A percentile compares a stretch with the other conserved stretches of the same genome.
These are phyloP conservation scores for Nestor notabilis DNA, from an alignment of 2,113 vertebrate genomes.

Conservation along the genomic window DNA sequence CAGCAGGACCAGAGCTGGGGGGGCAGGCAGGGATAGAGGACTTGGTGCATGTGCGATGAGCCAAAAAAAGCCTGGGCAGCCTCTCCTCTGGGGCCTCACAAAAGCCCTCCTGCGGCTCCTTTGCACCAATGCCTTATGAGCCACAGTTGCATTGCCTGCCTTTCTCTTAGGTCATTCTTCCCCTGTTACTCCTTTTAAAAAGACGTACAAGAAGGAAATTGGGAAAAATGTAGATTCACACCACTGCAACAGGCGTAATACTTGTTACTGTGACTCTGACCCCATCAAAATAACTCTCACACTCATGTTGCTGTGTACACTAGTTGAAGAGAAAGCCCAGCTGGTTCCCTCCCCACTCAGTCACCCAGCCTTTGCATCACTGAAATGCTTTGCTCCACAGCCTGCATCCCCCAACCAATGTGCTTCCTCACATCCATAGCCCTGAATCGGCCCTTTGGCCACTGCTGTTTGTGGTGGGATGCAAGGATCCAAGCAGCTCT, in stretches of 20 bases:
- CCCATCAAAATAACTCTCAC: background rate
- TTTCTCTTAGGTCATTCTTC: background rate
- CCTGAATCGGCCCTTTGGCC: background rate
- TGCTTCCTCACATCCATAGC: fast-evolving
- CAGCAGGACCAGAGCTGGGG: background rate
- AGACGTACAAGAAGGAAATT: background rate
- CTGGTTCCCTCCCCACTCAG: constrained; percentile 24
- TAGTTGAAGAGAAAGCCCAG: background rate
- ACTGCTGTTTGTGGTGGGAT: background rate
- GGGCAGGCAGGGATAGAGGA: background rate
- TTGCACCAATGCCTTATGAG: background rate
- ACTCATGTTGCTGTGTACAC: background rate
- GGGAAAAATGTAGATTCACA: background rate
- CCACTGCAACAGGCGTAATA: background rate
- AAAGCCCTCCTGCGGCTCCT: background rate
- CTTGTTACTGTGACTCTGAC: background rate
- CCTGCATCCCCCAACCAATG: background rate
- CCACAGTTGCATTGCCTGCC: fast-evolving
- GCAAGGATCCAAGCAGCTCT: fast-evolving
- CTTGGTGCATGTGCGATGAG: fast-evolving
- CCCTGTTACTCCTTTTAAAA: background rate
- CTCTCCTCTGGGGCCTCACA: background rate
- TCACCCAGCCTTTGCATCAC: background rate
- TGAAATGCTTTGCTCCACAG: background rate
- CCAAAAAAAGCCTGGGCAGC: background rate